Evolutionary conservation across 2,797 vertebrate species (phyloP).

Genomic region (Syngnathus rostellatus): DNA sequence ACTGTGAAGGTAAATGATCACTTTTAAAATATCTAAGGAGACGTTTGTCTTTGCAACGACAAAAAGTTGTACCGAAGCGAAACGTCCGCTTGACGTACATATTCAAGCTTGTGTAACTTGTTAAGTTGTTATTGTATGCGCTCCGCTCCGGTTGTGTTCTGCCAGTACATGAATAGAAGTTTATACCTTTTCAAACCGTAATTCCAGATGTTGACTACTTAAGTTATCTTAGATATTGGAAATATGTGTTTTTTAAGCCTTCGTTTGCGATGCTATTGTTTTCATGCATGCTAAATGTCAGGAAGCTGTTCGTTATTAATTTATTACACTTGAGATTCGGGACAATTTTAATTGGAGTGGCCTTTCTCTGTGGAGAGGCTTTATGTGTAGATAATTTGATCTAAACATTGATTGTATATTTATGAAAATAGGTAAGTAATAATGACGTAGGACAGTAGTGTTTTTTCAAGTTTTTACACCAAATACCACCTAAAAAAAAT

Average conservation of each 20-base stretch:
- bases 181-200: constrained; percentile 58
- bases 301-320: background rate
- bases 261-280: background rate
- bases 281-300: background rate
- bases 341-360: background rate
- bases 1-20: constrained; percentile 60
- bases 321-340: background rate
- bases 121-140: constrained; percentile 64
- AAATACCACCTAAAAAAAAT: background rate
- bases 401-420: background rate
- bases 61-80: background rate
- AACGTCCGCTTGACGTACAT: constrained; percentile 19
- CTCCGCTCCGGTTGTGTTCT: constrained; percentile 49
- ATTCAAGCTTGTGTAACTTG: constrained; percentile 68
- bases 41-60: background rate
- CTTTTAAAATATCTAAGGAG: background rate
- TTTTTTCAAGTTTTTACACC: background rate
- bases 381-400: background rate
- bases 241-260: constrained; percentile 20
- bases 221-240: constrained; percentile 28
- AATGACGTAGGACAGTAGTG: background rate
- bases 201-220: constrained; percentile 69
- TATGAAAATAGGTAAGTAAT: background rate
- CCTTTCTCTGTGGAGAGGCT: no score
- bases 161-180: constrained; percentile 65